Conservation (phyloP, 2,888 invertebrate genomes). For the Carpatolechia fugitivella region DNA sequence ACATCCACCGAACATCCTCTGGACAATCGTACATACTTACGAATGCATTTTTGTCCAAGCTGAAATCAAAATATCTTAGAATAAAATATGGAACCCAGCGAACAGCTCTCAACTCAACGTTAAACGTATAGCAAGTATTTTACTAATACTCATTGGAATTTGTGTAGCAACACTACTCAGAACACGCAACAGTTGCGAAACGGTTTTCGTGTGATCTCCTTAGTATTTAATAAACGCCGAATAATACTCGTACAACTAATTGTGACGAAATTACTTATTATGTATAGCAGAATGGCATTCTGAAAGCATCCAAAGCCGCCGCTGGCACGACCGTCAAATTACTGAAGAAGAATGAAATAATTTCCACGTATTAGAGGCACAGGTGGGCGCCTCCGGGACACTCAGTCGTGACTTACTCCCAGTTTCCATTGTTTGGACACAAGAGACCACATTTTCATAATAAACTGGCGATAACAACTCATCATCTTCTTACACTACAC, state of each 20-base stretch:
- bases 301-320: slow-evolving; percentile 35
- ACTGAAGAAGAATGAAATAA: slow-evolving; percentile 47
- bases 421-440: slow-evolving; percentile 43
- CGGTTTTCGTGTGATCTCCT: not conserved
- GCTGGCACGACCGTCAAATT: slow-evolving; percentile 55
- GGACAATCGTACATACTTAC: too few relatives aligned
- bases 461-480: slow-evolving; percentile 27
- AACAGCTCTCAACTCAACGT: too few relatives aligned
- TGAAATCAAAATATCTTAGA: too few relatives aligned
- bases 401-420: slow-evolving; percentile 70
- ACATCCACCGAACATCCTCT: too few relatives aligned
- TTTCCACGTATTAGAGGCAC: slow-evolving; percentile 54
- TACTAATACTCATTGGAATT: too few relatives aligned
- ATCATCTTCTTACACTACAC: not conserved
- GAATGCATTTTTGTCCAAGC: too few relatives aligned
- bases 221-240: slow-evolving; percentile 4
- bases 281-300: slow-evolving; percentile 20
- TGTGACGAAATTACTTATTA: slow-evolving; percentile 5
- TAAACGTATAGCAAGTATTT: not conserved
- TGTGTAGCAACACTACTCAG: not conserved
- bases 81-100: too few relatives aligned
- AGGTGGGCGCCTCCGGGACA: slow-evolving; percentile 68
- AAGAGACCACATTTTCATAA: slow-evolving; percentile 19
- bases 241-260: not conserved
- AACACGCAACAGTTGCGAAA: slow-evolving; percentile 4